Evolutionary conservation across 2,113 vertebrate species (phyloP).

Genomic region (Uria lomvia): DNA sequence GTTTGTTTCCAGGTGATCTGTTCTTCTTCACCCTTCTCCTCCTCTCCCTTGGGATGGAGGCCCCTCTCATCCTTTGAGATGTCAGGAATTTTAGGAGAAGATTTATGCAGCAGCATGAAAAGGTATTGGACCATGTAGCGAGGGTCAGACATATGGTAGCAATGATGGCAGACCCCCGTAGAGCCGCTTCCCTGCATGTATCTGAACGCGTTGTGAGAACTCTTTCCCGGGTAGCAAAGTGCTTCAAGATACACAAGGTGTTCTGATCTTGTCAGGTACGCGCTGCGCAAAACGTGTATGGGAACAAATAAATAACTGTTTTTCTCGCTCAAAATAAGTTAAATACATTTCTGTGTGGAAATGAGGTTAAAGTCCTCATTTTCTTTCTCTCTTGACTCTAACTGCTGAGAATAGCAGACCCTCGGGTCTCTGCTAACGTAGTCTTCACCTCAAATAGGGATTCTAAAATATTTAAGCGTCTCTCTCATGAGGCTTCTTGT

Average conservation of each 20-base stretch:
- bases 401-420: not conserved
- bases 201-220: not conserved
- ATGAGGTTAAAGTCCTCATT: not conserved
- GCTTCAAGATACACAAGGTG: not conserved
- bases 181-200: not conserved
- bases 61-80: conserved; percentile 2
- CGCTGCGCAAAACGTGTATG: rapidly evolving
- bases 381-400: not conserved
- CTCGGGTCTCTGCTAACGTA: conserved; percentile 48
- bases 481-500: conserved; percentile 67
- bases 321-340: not conserved
- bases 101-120: conserved; percentile 33
- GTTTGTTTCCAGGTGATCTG: conserved; percentile 33
- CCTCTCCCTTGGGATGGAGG: not conserved
- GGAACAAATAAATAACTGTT: not conserved
- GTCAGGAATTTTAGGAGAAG: conserved; percentile 15
- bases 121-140: not conserved
- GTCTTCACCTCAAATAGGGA: conserved; percentile 61
- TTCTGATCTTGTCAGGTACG: not conserved
- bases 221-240: not conserved
- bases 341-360: not conserved
- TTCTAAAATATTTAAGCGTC: conserved; percentile 62
- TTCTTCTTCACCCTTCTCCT: conserved; percentile 12
- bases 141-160: conserved; percentile 36
- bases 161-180: not conserved